phyloP scores from a whole-genome alignment of 2,113 vertebrate species.

The Indicator maculatus region DNA sequence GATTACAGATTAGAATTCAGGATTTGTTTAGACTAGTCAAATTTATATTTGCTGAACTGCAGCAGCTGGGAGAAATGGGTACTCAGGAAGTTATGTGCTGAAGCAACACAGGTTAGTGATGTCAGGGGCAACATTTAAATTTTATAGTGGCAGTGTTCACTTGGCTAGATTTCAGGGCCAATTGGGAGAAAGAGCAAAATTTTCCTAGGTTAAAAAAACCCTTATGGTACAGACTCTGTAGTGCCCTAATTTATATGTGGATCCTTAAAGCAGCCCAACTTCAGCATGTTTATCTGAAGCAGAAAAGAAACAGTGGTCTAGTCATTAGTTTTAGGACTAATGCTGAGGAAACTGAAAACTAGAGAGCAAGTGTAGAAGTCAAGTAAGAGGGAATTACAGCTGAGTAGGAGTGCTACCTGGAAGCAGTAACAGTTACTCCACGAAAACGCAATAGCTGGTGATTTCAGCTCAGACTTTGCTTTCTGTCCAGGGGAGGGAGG shows the following conservation, averaged over 20 bases:
- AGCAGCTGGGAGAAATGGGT: not conserved
- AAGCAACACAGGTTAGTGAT: not conserved
- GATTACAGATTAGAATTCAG: not conserved
- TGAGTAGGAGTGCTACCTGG: not conserved
- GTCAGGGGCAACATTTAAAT: not conserved
- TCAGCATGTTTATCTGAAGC: not conserved
- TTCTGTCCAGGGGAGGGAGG: rapidly evolving
- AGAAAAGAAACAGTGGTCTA: not conserved
- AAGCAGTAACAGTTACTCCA: not conserved
- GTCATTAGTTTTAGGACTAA: not conserved
- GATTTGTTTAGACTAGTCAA: not conserved
- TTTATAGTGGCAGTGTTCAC: not conserved
- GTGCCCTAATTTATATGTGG: not conserved
- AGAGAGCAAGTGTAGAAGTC: not conserved
- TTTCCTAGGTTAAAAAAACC: not conserved
- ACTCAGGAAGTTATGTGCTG: not conserved
- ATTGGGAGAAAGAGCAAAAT: not conserved
- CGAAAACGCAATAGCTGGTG: not conserved
- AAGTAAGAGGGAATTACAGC: not conserved
- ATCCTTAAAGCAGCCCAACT: not conserved
- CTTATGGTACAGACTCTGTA: not conserved
- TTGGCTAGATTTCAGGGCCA: not conserved
- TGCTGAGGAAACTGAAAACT: not conserved
- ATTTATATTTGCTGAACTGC: not conserved
- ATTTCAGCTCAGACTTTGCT: not conserved